Evolutionary conservation across 1,140 invertebrate species (phyloP).

Genomic region (Drosophila repleta): DNA sequence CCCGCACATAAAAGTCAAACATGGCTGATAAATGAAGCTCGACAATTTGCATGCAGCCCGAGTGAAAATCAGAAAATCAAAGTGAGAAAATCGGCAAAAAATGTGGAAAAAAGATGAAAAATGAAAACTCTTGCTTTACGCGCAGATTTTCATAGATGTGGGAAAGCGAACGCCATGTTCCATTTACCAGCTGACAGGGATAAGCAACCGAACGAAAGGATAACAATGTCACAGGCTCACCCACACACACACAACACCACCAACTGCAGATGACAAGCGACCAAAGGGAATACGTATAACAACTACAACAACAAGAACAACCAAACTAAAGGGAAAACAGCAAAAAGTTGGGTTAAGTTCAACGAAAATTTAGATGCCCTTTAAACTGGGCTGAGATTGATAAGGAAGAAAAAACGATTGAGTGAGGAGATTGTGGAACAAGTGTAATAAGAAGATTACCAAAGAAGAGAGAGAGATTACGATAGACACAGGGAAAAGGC

Average conservation of each 20-base stretch:
- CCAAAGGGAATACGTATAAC: conserved; percentile 12
- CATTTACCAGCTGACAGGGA: conserved; percentile 63
- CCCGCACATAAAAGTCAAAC: conserved; percentile 67
- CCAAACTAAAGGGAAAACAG: not conserved
- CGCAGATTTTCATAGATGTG: conserved; percentile 39
- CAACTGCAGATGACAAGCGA: conserved; percentile 42
- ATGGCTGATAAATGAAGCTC: conserved; percentile 70
- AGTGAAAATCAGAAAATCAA: conserved; percentile 14
- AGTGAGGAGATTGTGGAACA: not conserved
- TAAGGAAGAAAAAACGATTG: not conserved
- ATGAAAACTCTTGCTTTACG: conserved; percentile 40
- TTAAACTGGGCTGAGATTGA: not conserved
- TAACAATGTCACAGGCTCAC: conserved; percentile 72
- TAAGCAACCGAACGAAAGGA: conserved; percentile 75
- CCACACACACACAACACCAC: conserved; percentile 24
- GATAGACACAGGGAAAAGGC: too few species aligned
- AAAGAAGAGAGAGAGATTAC: too few species aligned
- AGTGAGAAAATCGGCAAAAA: conserved; percentile 11
- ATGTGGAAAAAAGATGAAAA: conserved; percentile 2
- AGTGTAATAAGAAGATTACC: not conserved
- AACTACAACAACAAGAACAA: not conserved
- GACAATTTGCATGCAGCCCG: conserved; percentile 49
- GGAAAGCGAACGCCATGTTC: conserved; percentile 48
- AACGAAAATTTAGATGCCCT: conserved; percentile 10
- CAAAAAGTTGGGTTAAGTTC: not conserved